Percentiles rank a stretch among this genome's conserved stretches.
These are phyloP conservation scores for Gymnobelideus leadbeateri DNA, from an alignment of 2,113 vertebrate genomes.

Conservation along the genomic window DNA sequence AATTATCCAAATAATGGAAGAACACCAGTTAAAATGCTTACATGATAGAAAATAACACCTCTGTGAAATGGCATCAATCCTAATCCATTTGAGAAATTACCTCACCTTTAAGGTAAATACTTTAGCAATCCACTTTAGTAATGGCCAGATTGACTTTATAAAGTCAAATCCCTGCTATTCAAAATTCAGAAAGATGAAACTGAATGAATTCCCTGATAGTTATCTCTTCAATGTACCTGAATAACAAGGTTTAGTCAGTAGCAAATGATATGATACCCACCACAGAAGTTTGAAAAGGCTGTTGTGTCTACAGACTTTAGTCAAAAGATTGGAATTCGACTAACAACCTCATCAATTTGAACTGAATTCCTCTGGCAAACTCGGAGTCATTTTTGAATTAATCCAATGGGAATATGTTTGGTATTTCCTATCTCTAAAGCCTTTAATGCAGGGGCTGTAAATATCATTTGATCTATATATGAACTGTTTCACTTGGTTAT, in stretches of 20 bases:
- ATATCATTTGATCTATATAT: background rate
- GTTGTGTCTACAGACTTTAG: background rate
- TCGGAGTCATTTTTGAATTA: background rate
- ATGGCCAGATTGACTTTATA: background rate
- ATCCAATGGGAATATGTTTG: background rate
- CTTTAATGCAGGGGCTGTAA: background rate
- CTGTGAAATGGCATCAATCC: background rate
- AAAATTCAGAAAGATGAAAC: slow-evolving; percentile 9
- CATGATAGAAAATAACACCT: background rate
- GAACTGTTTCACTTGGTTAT: background rate
- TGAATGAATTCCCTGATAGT: background rate
- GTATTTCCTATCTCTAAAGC: background rate
- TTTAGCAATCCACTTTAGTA: too few relatives aligned
- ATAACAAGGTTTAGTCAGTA: background rate
- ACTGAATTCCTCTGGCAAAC: background rate
- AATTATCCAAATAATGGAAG: background rate
- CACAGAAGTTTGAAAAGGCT: background rate
- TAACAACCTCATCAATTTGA: background rate
- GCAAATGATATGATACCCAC: background rate
- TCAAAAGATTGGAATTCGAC: background rate
- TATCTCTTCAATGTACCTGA: background rate
- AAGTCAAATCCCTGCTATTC: background rate
- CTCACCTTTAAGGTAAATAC: background rate
- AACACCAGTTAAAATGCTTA: background rate
- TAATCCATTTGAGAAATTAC: background rate